Conservation (phyloP, 2,888 invertebrate species). For the Xanthorhoe spadicearia region DNA sequence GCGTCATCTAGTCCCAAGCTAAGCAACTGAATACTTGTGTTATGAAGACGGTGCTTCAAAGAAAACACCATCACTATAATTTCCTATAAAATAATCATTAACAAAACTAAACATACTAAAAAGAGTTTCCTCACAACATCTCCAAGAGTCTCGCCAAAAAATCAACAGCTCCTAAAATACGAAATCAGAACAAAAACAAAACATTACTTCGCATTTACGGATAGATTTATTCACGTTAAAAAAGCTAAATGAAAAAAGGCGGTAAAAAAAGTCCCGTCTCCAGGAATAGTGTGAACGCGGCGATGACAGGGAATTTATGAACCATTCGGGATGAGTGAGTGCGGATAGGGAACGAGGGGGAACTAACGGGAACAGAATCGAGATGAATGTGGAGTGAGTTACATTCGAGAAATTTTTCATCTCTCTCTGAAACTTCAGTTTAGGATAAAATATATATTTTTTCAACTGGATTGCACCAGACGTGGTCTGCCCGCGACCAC, state of each 20-base stretch:
- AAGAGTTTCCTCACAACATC: neutral
- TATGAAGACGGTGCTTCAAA: too few relatives aligned
- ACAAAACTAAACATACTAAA: neutral
- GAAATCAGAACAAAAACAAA: slow-evolving; percentile 30
- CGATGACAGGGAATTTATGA: slow-evolving; percentile 83
- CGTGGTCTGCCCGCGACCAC: too few relatives aligned
- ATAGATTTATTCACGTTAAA: slow-evolving; percentile 52
- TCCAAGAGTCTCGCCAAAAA: neutral
- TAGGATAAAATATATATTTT: too few relatives aligned
- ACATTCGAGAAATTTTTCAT: neutral
- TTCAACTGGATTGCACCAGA: too few relatives aligned
- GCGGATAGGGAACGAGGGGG: slow-evolving; percentile 59
- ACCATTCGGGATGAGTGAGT: slow-evolving; percentile 79
- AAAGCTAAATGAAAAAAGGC: slow-evolving; percentile 31
- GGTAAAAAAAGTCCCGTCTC: slow-evolving; percentile 48
- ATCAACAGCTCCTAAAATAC: neutral
- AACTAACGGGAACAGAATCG: slow-evolving; percentile 20
- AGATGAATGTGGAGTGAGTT: slow-evolving; percentile 4
- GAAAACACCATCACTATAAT: neutral
- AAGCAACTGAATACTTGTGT: too few relatives aligned
- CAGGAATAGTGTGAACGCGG: slow-evolving; percentile 71
- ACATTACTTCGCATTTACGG: slow-evolving; percentile 39
- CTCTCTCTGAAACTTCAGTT: too few relatives aligned
- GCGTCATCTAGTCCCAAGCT: too few relatives aligned
- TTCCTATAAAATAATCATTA: too few relatives aligned